Percentiles rank a stretch among this genome's conserved stretches.
These are phyloP conservation scores for Drosophila pachea DNA, from an alignment of 1,140 invertebrate species.

Conservation along the genomic window DNA sequence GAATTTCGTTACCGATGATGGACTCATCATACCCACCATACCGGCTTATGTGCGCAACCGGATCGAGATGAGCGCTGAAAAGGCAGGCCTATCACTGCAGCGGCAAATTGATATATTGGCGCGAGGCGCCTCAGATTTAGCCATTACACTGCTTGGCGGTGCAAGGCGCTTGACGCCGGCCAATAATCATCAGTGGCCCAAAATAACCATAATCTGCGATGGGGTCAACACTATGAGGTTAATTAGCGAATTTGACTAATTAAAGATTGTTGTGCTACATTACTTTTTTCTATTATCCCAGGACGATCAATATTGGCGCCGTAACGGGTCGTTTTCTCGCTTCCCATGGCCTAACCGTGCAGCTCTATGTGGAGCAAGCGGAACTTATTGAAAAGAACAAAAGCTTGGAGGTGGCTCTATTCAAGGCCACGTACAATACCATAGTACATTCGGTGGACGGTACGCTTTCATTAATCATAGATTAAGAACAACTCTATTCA, in stretches of 20 bases:
- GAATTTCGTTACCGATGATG: conserved; percentile 90
- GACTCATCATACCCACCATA: conserved; percentile 88
- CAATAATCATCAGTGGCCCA: conserved; percentile 89
- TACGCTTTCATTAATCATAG: conserved; percentile 16
- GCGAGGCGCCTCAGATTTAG: conserved; percentile 88
- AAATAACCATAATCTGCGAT: conserved; percentile 86
- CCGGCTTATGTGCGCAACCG: conserved; percentile 83
- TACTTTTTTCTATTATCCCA: conserved; percentile 24
- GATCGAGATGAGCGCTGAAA: conserved; percentile 84
- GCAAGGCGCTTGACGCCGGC: conserved; percentile 87
- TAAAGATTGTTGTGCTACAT: background rate
- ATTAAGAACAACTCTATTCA: background rate
- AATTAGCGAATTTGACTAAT: background rate
- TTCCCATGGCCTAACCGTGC: conserved; percentile 88
- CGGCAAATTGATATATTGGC: conserved; percentile 87
- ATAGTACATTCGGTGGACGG: conserved; percentile 70
- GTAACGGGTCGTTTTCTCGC: conserved; percentile 89
- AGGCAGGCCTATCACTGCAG: conserved; percentile 84
- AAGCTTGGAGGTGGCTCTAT: conserved; percentile 77
- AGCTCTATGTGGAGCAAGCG: conserved; percentile 83
- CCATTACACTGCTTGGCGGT: conserved; percentile 88
- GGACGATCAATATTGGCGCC: conserved; percentile 85
- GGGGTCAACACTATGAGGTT: conserved; percentile 64
- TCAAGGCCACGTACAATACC: conserved; percentile 73
- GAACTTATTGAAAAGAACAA: conserved; percentile 77